These are phyloP conservation scores for Argyresthia goedartella DNA, from an alignment of 2,888 invertebrate species.

Conservation along the genomic window DNA sequence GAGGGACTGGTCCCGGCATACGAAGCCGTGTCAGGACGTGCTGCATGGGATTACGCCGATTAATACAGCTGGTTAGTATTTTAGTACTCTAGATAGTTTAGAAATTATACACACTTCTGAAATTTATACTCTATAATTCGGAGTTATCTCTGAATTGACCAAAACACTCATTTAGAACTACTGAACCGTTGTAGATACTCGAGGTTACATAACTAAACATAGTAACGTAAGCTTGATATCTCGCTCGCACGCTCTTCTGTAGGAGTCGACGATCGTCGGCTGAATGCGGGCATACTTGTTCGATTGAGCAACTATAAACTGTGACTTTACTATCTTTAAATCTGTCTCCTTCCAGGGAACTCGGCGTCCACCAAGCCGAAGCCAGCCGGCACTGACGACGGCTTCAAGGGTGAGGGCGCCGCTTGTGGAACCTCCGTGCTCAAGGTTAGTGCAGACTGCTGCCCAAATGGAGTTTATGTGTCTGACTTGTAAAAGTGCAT, in stretches of 20 bases:
- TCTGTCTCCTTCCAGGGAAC: constrained; percentile 31
- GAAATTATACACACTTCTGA: no score
- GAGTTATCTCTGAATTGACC: neutral
- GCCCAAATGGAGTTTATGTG: neutral
- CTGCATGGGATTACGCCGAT: constrained; percentile 61
- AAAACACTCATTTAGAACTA: no score
- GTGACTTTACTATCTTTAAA: neutral
- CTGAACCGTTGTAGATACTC: no score
- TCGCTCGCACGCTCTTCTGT: no score
- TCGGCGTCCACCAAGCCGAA: constrained; percentile 56
- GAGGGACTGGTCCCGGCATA: constrained; percentile 75
- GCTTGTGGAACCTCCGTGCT: constrained; percentile 72
- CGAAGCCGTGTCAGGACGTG: constrained; percentile 76
- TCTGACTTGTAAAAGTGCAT: no score
- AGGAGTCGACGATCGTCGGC: no score
- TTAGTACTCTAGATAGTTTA: neutral
- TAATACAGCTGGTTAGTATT: constrained; percentile 44
- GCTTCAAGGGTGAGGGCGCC: constrained; percentile 77
- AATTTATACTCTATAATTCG: neutral
- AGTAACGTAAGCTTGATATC: no score
- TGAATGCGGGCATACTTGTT: no score
- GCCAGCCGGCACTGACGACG: constrained; percentile 78
- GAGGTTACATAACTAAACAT: no score
- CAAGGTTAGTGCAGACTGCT: constrained; percentile 52
- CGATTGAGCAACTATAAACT: no score